Evolutionary conservation across 2,797 vertebrate genomes (phyloP), one percentile per base, ranked within the genome.

Genomic region (Phalloptychus januarius): DNA sequence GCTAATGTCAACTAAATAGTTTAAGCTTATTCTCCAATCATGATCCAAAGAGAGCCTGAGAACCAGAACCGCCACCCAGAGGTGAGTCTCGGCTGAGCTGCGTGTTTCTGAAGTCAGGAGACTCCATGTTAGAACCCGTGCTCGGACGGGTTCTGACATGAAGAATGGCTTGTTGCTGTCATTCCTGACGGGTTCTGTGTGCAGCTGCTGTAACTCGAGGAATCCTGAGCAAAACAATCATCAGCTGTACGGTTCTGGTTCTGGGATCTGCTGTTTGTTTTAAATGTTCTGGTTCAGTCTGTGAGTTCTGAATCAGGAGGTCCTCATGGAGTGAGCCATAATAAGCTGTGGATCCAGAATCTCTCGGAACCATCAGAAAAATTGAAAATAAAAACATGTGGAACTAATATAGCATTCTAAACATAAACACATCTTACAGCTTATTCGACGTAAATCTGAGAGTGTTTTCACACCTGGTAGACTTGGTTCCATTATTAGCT

Each of bases 111-210:
- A n/a, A 70, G 67, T 44, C 40, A 44, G 11, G 40, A 25, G 65
- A 38, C n/a, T n/a, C n/a, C n/a, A 42, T 23, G 40, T 44, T n/a
- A 16, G 2, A n/a, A n/a, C n/a, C n/a, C 25, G 1, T n/a, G 31
- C 52, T 74, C 23, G 61, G 72, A 83, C 88, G 63, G 85, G 85
- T 88, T 81, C 81, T 7, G 52, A 87, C 86, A 77, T 1, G 84
- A 78, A 56, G 75, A 73, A 31, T 7, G 44, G 71, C 56, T 54
- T 40, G 75, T 77, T 69, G 7, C 44, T 72, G 18, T 76, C 78
- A 76, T 83, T 83, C 85, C 79, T 83, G 25, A 31, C 1, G 8
- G 28, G 3, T 42, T 56, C 67, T 58, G 8, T 28, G 11, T 71
- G n/a, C 52, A 61, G 28, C 36, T 50, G 63, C 1, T 67, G 73